Evolutionary conservation across 2,113 vertebrate species (phyloP), one percentile per base, ranked within the genome.

Genomic region (Clinocottus analis): DNA sequence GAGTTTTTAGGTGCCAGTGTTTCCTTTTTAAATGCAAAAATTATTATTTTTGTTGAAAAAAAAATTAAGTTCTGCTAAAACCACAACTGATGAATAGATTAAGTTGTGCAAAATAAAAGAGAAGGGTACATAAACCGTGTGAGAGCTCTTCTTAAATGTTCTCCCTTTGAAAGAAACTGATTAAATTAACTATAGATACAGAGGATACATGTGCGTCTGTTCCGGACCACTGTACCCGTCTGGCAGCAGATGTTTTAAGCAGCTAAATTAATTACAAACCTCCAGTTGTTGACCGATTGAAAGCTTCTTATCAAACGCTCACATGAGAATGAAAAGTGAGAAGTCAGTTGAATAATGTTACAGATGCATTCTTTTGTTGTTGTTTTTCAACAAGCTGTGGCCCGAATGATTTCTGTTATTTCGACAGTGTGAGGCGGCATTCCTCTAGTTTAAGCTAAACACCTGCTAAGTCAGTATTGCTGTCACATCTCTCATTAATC

Each of bases 251-350:
- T 79, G 55, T 79, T 83, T 63, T 45, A 58, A 59, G 17, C 12
- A 14, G 67, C 51, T 78, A 64, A n/a, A 83, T 79, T 72, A 77
- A 86, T 81, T 76, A 76, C 53, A 78, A 82, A 75, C 47, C 39
- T 80, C 39, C 62, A 75, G 68, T 75, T 74, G 70, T 37, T 65
- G 68, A 85, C 43, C 67, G 68, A 41, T 77, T 35, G 29, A n/a
- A 75, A 72, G 59, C 31, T 61, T 65, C 65, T 85, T 56, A 65
- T 84, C 68, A 75, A 79, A 58, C 39, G 3, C 75, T 56, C n/a
- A 29, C 25, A 53, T 61, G 56, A 79, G 49, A 75, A 41, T n/a
- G n/a, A n/a, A n/a, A n/a, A n/a, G n/a, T n/a, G n/a, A n/a, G n/a
- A n/a, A n/a, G n/a, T n/a, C n/a, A n/a, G n/a, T n/a, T n/a, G n/a